These are phyloP conservation scores for Carcinoscorpius rotundicauda DNA, from an alignment of 1,140 invertebrate species.

Conservation along the genomic window DNA sequence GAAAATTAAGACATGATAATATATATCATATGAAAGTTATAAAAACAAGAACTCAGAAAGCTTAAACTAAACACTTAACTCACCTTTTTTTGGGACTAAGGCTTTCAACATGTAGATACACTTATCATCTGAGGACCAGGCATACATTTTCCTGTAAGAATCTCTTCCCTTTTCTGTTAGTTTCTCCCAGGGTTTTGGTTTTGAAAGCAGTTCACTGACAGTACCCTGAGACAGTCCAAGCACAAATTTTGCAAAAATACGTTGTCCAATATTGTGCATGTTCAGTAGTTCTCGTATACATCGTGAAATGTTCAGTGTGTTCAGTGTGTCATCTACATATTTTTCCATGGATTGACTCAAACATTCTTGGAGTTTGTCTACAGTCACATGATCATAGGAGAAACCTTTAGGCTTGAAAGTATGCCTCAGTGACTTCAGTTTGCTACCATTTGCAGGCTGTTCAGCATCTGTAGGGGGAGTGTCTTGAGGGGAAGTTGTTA, in stretches of 20 bases:
- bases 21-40: too few relatives aligned
- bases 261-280: conserved; percentile 96
- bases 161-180: conserved; percentile 97
- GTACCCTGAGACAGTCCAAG: conserved; percentile 93
- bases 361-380: conserved; percentile 82
- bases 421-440: too few relatives aligned
- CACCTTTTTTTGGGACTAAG: conserved; percentile 97
- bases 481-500: conserved; percentile 8
- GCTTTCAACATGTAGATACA: conserved; percentile 94
- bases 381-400: neutral
- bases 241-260: conserved; percentile 97
- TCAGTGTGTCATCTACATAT: conserved; percentile 80
- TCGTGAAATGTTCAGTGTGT: conserved; percentile 69
- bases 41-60: too few relatives aligned
- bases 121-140: conserved; percentile 94
- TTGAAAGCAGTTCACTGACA: conserved; percentile 93
- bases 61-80: neutral
- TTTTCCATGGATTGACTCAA: conserved; percentile 85
- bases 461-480: conserved; percentile 5
- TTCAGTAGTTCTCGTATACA: conserved; percentile 88
- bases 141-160: conserved; percentile 98
- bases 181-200: conserved; percentile 99
- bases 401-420: too few relatives aligned
- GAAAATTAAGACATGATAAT: too few relatives aligned
- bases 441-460: too few relatives aligned